Conservation (phyloP, 2,797 vertebrate genomes). For the Pteronotus mesoamericanus region DNA sequence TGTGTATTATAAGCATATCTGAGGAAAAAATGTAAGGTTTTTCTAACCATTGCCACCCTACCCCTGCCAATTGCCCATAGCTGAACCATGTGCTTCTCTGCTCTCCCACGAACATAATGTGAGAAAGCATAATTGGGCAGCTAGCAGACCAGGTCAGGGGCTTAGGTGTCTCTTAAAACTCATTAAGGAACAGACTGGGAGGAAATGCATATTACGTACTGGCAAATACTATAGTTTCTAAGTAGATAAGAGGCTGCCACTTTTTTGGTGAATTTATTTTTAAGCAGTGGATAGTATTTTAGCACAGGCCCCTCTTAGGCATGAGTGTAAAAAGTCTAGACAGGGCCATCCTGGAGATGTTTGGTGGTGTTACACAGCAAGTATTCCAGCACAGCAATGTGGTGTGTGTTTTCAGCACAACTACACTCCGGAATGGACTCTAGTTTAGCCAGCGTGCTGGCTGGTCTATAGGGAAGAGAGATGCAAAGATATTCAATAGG, state of each 20-base stretch:
- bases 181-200: not conserved
- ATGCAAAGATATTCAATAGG: not conserved
- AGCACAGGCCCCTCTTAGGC: not conserved
- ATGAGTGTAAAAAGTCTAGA: not conserved
- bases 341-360: not conserved
- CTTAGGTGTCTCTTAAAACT: not conserved
- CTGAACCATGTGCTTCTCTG: not conserved
- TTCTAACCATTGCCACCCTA: not conserved
- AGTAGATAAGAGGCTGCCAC: not conserved
- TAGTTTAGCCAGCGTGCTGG: not conserved
- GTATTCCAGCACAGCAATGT: rapidly evolving
- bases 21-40: not conserved
- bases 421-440: too few relatives aligned
- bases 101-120: not conserved
- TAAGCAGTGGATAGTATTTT: not conserved
- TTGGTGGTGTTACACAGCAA: not conserved
- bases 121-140: too few relatives aligned
- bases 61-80: not conserved
- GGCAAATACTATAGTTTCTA: not conserved
- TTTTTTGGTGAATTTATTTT: not conserved
- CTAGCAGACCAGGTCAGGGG: not conserved
- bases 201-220: not conserved
- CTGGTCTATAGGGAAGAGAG: not conserved
- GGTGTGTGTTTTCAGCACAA: not conserved
- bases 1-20: not conserved